Base-by-base conservation (phyloP, 2,888 invertebrate genomes). In the Bhutanitis thaidina region DNA sequence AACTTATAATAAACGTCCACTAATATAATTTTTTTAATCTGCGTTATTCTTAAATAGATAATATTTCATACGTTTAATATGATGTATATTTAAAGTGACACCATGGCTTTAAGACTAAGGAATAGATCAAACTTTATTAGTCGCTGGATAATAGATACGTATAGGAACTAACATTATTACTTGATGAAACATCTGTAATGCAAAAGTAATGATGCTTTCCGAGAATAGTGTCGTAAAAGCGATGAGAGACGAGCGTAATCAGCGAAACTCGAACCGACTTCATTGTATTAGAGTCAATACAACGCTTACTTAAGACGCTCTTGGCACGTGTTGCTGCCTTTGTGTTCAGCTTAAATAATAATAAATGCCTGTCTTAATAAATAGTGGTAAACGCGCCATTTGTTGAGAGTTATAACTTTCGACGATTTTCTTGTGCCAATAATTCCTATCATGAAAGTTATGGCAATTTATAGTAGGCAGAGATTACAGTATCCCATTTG, bases 151-250 rank as follows among this genome's bases (percentile, higher is more conserved):
- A 30, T 14, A 10, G 3, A 25, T 37, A 13, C 32, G 20, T 20
- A 3, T 3, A 20, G 3, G 27, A 38, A 29, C n/a, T 7, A 8
- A 50, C 34, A 13, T 32, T 12, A 39, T 43, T 7, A 43, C 13
- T 20, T 13, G 34, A 43, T 35, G 27, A 32, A 15, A 38, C 44
- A 45, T 40, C 20, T 43, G 25, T 49, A 44, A 50, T 27, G 14
- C 15, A 27, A 14, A 43, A 43, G 43, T 43, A 49, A 43, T 49
- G 43, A 32, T 9, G 15, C 32, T 49, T 49, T 25, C 20, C 43
- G 29, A 35, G 49, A 44, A 39, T 15, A 8, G 50, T 29, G 49
- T 49, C 50, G 39, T 50, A 50, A 50, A 44, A 34, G 43, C 27
- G 39, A n/a, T 30, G 34, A 30, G 16, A 38, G 39, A 29, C 16